Evolutionary conservation across 2,113 vertebrate genomes (phyloP).

Genomic region (Nibea albiflora): DNA sequence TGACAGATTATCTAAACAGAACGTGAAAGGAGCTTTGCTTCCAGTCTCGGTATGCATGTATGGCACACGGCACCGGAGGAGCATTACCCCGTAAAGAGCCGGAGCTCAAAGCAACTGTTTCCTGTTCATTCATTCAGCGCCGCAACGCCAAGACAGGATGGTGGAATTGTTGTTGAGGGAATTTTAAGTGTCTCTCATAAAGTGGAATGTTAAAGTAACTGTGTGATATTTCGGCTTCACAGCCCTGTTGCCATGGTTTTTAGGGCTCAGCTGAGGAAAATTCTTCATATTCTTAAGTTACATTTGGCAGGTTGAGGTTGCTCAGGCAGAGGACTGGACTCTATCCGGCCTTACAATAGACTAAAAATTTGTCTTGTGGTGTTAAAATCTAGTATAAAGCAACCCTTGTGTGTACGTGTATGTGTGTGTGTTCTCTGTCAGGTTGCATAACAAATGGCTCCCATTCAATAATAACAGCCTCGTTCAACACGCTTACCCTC

Average conservation of each 20-base stretch:
- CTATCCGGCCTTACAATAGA: slow-evolving; percentile 19
- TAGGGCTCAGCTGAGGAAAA: slow-evolving; percentile 57
- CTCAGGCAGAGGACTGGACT: background rate
- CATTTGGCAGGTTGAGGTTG: slow-evolving; percentile 43
- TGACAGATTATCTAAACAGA: slow-evolving; percentile 7
- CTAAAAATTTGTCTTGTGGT: slow-evolving; percentile 28
- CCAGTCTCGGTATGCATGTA: background rate
- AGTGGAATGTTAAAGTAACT: slow-evolving; percentile 54
- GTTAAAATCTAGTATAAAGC: slow-evolving; percentile 13
- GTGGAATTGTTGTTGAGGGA: slow-evolving; percentile 50
- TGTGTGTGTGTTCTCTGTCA: slow-evolving; percentile 15
- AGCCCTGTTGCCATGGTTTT: slow-evolving; percentile 62
- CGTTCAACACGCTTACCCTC: slow-evolving; percentile 36
- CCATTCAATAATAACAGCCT: slow-evolving; percentile 52
- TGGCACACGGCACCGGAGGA: slow-evolving; percentile 17
- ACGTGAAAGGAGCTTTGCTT: background rate
- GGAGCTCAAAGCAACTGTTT: slow-evolving; percentile 30
- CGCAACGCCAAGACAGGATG: slow-evolving; percentile 17
- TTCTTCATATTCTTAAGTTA: slow-evolving; percentile 50
- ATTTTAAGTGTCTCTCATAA: slow-evolving; percentile 61
- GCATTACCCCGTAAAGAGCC: slow-evolving; percentile 31
- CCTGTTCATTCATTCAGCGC: slow-evolving; percentile 19
- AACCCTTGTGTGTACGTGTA: background rate
- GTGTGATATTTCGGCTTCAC: slow-evolving; percentile 28
- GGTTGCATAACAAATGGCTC: slow-evolving; percentile 53